Evolutionary conservation across 2,113 vertebrate genomes (phyloP).

Genomic region (Telmatochromis brichardi): DNA sequence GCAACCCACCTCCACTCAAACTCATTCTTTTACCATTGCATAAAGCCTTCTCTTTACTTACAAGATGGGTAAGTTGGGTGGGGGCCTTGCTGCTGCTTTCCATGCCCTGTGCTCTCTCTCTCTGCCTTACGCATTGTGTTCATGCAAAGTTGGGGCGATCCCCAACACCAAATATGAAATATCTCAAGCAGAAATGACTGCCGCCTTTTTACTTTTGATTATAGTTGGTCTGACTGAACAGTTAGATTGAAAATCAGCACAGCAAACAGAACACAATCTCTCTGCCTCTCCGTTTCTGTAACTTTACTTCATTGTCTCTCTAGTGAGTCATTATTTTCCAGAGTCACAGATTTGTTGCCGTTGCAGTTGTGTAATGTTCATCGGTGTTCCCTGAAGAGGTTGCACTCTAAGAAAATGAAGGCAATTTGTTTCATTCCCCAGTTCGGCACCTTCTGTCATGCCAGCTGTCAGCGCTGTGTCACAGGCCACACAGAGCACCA

Average conservation of each 20-base stretch:
- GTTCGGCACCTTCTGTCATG: slow-evolving; percentile 44
- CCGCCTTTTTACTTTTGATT: background rate
- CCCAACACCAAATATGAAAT: background rate
- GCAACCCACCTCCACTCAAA: background rate
- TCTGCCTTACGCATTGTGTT: background rate
- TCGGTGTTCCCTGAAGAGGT: slow-evolving; percentile 41
- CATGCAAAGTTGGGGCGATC: background rate
- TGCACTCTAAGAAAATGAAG: slow-evolving; percentile 56
- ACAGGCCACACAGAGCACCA: slow-evolving; percentile 7
- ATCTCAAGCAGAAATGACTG: background rate
- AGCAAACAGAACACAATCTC: background rate
- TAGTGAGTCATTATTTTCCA: slow-evolving; percentile 21
- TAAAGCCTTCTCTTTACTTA: background rate
- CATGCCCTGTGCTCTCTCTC: background rate
- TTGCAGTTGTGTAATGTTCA: slow-evolving; percentile 3
- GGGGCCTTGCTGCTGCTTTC: background rate
- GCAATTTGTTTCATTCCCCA: slow-evolving; percentile 57
- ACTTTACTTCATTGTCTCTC: slow-evolving; percentile 7
- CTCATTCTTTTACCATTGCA: background rate
- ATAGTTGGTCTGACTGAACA: background rate
- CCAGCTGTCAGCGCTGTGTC: slow-evolving; percentile 49
- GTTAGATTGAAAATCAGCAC: background rate
- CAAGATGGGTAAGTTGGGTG: background rate
- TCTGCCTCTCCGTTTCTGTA: background rate
- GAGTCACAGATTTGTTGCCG: slow-evolving; percentile 32